phyloP scores from a whole-genome alignment of 2,888 invertebrate genomes.

The Xylocampa areola region DNA sequence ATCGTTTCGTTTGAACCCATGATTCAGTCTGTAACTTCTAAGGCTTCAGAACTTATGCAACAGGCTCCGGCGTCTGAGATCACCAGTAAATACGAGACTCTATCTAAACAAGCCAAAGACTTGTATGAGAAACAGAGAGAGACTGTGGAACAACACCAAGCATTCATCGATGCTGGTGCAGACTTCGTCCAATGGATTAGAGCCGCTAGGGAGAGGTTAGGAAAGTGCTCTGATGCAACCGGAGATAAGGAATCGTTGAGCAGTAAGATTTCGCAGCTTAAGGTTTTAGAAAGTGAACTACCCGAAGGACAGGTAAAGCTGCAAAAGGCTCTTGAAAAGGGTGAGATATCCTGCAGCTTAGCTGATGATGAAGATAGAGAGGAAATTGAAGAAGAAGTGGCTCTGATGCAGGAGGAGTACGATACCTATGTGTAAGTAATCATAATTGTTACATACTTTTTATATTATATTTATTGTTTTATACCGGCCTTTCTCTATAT shows the following conservation, averaged over 20 bases:
- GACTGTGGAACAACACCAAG: slow-evolving; percentile 97
- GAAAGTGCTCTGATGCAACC: slow-evolving; percentile 97
- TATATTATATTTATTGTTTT: not conserved
- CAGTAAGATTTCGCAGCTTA: slow-evolving; percentile 95
- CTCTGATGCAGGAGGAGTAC: slow-evolving; percentile 96
- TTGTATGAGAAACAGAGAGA: slow-evolving; percentile 96
- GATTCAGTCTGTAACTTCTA: slow-evolving; percentile 98
- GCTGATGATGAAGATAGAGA: slow-evolving; percentile 96
- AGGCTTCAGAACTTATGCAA: slow-evolving; percentile 97
- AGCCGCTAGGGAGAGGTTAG: slow-evolving; percentile 96
- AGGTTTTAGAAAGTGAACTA: slow-evolving; percentile 95
- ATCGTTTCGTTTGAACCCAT: slow-evolving; percentile 99
- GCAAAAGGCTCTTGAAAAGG: slow-evolving; percentile 94
- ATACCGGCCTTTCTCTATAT: slow-evolving; percentile 6
- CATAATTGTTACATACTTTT: too few species aligned
- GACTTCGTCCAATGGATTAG: slow-evolving; percentile 98
- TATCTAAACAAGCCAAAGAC: slow-evolving; percentile 97
- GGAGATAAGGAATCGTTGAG: slow-evolving; percentile 97
- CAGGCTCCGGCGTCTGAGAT: slow-evolving; percentile 97
- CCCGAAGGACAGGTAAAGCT: slow-evolving; percentile 95
- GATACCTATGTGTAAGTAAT: slow-evolving; percentile 94
- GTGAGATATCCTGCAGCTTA: slow-evolving; percentile 95
- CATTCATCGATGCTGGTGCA: slow-evolving; percentile 97
- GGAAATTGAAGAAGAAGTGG: slow-evolving; percentile 97
- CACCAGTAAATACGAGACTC: slow-evolving; percentile 96